A percentile compares a stretch with the other conserved stretches of the same genome.
Evolutionary conservation across 2,113 vertebrate genomes (phyloP).

Genomic region (Leuciscus idus): DNA sequence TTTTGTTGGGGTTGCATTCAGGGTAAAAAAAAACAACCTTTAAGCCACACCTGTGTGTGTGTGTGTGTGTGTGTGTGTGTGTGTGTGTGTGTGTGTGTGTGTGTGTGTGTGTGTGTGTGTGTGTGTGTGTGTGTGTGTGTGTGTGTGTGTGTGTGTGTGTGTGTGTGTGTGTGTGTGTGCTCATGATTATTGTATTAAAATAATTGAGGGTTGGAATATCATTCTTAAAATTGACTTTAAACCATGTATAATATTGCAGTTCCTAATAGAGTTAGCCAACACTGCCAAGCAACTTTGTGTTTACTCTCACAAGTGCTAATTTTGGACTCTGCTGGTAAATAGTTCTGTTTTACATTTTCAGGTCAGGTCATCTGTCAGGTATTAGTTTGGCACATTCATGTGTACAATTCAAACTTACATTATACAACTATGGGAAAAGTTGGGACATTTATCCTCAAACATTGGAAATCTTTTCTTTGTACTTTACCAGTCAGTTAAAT

Average conservation of each 20-base stretch:
- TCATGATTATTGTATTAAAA: not conserved
- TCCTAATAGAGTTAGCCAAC: not conserved
- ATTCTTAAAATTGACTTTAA: not conserved
- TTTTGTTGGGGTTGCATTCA: slow-evolving; percentile 2
- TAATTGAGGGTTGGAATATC: not conserved
- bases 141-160: no score
- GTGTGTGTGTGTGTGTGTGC: no score
- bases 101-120: no score
- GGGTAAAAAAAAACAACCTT: not conserved
- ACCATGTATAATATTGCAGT: not conserved
- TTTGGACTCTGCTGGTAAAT: not conserved
- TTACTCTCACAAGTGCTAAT: not conserved
- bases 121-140: no score
- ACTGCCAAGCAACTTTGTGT: not conserved
- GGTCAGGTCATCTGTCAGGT: not conserved
- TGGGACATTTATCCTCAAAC: no score
- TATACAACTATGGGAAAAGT: not conserved
- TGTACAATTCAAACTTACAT: not conserved
- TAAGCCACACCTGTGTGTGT: not conserved
- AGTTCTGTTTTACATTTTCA: not conserved
- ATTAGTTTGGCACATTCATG: not conserved
- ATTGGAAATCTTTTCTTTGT: no score
- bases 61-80: no score
- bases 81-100: no score
- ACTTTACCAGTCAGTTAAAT: no score